These are phyloP conservation scores for Percopsis transmontana DNA, from an alignment of 2,113 vertebrate genomes.

Conservation along the genomic window DNA sequence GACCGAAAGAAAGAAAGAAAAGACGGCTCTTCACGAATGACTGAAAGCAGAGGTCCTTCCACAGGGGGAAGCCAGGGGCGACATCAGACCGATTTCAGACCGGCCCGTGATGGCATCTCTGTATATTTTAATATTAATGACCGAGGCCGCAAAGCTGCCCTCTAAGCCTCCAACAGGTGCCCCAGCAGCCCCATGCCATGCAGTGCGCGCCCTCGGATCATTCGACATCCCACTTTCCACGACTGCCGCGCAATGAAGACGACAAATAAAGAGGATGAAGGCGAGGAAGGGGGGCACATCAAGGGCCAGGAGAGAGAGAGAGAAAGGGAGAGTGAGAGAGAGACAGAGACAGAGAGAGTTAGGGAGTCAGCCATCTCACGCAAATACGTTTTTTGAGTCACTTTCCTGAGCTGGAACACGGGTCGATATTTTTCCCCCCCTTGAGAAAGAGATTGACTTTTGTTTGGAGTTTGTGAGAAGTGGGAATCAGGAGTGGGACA, in stretches of 20 bases:
- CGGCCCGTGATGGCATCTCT: conserved; percentile 84
- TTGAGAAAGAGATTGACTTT: conserved; percentile 99
- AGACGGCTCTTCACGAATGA: conserved; percentile 73
- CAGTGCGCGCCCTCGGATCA: conserved; percentile 50
- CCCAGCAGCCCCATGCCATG: conserved; percentile 57
- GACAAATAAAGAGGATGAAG: conserved; percentile 55
- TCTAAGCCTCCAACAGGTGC: conserved; percentile 80
- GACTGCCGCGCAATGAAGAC: conserved; percentile 40
- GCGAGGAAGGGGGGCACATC: conserved; percentile 8
- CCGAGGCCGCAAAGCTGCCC: conserved; percentile 68
- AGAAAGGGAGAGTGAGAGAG: conserved; percentile 60
- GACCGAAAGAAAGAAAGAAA: conserved; percentile 52
- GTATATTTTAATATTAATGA: conserved; percentile 87
- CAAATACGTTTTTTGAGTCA: conserved; percentile 85
- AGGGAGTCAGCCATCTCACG: conserved; percentile 70
- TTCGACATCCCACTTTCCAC: conserved; percentile 48
- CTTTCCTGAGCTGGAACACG: conserved; percentile 88
- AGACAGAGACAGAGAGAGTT: conserved; percentile 61
- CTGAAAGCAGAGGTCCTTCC: conserved; percentile 77
- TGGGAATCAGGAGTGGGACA: conserved; percentile 99
- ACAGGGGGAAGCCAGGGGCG: conserved; percentile 77
- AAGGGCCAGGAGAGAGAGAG: conserved; percentile 51
- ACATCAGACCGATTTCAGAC: conserved; percentile 86
- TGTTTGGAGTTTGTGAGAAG: conserved; percentile 99
- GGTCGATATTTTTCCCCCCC: conserved; percentile 85